Evolutionary conservation across 2,113 vertebrate species (phyloP).

Genomic region (Australoheros scitulus): DNA sequence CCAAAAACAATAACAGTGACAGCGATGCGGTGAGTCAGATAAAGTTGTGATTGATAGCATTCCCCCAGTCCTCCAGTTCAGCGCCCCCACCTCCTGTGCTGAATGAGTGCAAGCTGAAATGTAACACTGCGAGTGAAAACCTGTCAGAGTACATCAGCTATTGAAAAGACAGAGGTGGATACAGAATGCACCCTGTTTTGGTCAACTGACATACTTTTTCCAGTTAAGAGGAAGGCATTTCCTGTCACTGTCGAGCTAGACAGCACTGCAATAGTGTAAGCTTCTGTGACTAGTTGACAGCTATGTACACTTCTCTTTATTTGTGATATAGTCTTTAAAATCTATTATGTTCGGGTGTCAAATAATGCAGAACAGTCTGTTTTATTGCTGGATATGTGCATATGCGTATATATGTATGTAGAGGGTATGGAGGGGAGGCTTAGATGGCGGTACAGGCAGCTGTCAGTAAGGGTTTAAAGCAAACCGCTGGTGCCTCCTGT

Average conservation of each 20-base stretch:
- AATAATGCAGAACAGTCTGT: neutral
- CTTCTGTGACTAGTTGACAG: conserved; percentile 23
- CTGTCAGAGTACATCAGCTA: conserved; percentile 42
- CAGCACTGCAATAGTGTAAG: neutral
- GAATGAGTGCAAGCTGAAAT: conserved; percentile 37
- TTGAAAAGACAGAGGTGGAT: conserved; percentile 37
- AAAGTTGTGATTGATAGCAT: conserved; percentile 63
- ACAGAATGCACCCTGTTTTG: conserved; percentile 23
- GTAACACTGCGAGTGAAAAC: conserved; percentile 48
- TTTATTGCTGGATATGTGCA: neutral
- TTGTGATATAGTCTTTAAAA: conserved; percentile 19
- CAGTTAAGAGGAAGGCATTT: conserved; percentile 37
- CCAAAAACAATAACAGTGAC: conserved; percentile 59
- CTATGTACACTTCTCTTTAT: conserved; percentile 12
- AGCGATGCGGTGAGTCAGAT: conserved; percentile 56
- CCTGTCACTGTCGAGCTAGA: conserved; percentile 28
- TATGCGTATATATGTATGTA: neutral
- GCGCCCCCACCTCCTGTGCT: neutral
- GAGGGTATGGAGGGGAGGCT: neutral
- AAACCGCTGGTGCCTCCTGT: conserved; percentile 28
- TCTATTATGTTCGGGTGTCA: neutral
- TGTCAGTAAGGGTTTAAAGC: conserved; percentile 52
- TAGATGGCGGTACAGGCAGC: conserved; percentile 43
- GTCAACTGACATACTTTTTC: conserved; percentile 28
- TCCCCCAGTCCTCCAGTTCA: conserved; percentile 10